Percentiles rank a stretch among this genome's conserved stretches.
Conservation (phyloP, 2,888 invertebrate species). For the Apodemia duryi region DNA sequence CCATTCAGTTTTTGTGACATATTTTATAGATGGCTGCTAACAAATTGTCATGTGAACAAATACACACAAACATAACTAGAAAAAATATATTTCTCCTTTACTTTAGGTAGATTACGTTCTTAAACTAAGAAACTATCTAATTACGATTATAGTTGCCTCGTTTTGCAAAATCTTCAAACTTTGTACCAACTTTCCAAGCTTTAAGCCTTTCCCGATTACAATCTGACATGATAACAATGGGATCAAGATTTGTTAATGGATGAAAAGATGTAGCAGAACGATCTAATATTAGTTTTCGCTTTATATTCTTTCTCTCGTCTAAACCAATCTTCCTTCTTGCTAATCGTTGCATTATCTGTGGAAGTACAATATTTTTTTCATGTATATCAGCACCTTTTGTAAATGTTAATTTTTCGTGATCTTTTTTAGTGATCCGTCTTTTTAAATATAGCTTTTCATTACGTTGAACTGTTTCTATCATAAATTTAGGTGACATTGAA, state of each 20-base stretch:
- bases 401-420: neutral
- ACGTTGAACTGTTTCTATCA: neutral
- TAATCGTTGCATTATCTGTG: neutral
- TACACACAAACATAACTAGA: too few relatives aligned
- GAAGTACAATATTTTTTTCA: neutral
- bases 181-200: neutral
- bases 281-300: neutral
- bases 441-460: neutral
- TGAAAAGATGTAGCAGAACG: neutral
- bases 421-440: neutral
- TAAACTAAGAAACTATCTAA: too few relatives aligned
- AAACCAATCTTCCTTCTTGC: neutral
- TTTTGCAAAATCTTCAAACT: too few relatives aligned
- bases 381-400: neutral
- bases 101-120: too few relatives aligned
- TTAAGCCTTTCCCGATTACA: neutral
- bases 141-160: too few relatives aligned
- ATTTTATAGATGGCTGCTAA: too few relatives aligned
- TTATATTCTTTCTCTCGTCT: neutral
- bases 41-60: too few relatives aligned
- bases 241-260: neutral
- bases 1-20: too few relatives aligned
- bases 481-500: neutral
- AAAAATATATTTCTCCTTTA: too few relatives aligned
- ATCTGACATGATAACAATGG: neutral